These are phyloP conservation scores for Mimachlamys varia DNA, from an alignment of 2,888 invertebrate species.

Conservation along the genomic window DNA sequence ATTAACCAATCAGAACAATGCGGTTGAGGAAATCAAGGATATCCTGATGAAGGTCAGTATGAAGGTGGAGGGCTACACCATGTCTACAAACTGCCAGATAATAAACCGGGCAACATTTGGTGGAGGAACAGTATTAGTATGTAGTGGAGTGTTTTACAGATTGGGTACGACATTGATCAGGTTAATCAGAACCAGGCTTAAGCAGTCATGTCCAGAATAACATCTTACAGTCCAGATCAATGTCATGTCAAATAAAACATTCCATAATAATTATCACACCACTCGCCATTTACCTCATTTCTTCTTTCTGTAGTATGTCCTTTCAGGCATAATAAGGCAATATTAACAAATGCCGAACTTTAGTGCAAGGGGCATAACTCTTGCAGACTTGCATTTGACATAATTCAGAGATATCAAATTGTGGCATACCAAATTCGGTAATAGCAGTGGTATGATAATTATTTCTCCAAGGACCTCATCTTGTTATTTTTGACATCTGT, in stretches of 20 bases:
- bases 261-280: background rate
- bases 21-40: background rate
- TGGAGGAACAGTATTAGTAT: background rate
- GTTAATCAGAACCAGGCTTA: background rate
- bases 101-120: background rate
- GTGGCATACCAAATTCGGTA: background rate
- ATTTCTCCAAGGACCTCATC: background rate
- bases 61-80: background rate
- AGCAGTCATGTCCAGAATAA: background rate
- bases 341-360: background rate
- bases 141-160: background rate
- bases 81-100: background rate
- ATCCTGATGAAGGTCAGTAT: conserved; percentile 16
- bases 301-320: background rate
- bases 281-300: background rate
- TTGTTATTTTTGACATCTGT: background rate
- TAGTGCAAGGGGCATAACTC: background rate
- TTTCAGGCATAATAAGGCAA: background rate
- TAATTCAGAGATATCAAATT: background rate
- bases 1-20: conserved; percentile 16
- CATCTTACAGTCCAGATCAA: background rate
- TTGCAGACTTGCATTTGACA: background rate
- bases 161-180: background rate
- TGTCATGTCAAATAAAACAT: background rate
- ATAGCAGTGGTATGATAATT: background rate